phyloP scores from a whole-genome alignment of 1,140 invertebrate species.

The Lepidurus arcticus region DNA sequence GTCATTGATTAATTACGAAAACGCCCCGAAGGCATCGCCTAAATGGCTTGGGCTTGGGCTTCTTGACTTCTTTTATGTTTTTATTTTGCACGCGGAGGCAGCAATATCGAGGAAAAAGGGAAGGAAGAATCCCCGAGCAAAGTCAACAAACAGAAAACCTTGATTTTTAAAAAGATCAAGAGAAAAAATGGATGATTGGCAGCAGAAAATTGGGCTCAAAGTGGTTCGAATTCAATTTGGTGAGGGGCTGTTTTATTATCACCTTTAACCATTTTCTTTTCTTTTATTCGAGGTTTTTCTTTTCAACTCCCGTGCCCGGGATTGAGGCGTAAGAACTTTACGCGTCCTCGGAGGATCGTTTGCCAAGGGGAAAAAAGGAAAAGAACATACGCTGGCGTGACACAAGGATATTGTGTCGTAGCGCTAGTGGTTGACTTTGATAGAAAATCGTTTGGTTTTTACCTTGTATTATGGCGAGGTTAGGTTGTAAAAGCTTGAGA shows the following conservation, averaged over 20 bases:
- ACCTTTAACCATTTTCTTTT: not conserved
- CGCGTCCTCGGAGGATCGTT: conserved; percentile 2
- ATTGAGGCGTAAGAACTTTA: conserved; percentile 15
- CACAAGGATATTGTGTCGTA: not conserved
- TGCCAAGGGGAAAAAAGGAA: not conserved
- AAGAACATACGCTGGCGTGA: not conserved
- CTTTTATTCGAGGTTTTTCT: not conserved
- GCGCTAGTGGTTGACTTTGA: not conserved
- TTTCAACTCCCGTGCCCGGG: not conserved
- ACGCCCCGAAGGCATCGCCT: not conserved
- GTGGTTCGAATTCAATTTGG: conserved; percentile 8
- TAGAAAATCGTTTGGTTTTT: not conserved
- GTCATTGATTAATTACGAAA: conserved; percentile 19
- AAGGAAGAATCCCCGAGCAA: not conserved
- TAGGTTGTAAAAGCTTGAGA: not conserved
- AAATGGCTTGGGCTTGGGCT: not conserved
- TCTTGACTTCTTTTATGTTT: not conserved
- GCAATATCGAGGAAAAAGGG: not conserved
- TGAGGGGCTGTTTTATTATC: not conserved
- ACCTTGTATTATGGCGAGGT: not conserved
- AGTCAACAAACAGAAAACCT: not conserved
- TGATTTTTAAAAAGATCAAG: not conserved
- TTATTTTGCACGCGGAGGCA: not conserved
- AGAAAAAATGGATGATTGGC: not conserved
- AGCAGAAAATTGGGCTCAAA: not conserved